These are phyloP conservation scores for Campopleginae sp. DNA, from an alignment of 2,888 invertebrate genomes.

Conservation along the genomic window DNA sequence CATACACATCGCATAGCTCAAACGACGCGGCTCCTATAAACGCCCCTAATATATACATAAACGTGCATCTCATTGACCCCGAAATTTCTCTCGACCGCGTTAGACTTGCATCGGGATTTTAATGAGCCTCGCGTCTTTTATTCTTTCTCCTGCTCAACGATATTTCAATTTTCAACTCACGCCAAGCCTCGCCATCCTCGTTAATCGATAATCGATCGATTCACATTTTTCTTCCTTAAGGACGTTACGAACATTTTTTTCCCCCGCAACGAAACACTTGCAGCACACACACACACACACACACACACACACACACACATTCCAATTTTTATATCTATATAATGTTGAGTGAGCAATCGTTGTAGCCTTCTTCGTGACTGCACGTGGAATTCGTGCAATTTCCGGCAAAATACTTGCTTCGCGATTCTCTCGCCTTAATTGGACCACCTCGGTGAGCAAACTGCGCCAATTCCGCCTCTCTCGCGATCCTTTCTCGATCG, in stretches of 20 bases:
- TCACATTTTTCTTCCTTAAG: not conserved
- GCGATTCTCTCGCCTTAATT: slow-evolving; percentile 59
- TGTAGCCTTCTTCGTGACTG: slow-evolving; percentile 43
- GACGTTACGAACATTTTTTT: not conserved
- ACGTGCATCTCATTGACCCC: slow-evolving; percentile 23
- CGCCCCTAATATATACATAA: slow-evolving; percentile 7
- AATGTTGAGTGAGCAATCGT: slow-evolving; percentile 18
- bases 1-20: not conserved
- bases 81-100: not conserved
- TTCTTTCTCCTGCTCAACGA: not conserved
- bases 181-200: not conserved
- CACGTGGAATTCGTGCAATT: slow-evolving; percentile 58
- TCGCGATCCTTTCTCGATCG: slow-evolving; percentile 19
- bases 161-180: not conserved
- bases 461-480: slow-evolving; percentile 10
- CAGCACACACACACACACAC: not conserved
- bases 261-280: not conserved
- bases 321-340: too few relatives aligned
- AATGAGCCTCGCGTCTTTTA: not conserved
- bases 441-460: slow-evolving; percentile 51
- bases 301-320: not conserved
- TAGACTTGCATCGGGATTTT: not conserved
- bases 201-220: not conserved
- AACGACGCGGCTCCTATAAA: slow-evolving; percentile 10
- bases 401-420: slow-evolving; percentile 58